A percentile compares a stretch with the other conserved stretches of the same genome.
Conservation (phyloP, 2,888 invertebrate species). For the Laothoe populi region DNA sequence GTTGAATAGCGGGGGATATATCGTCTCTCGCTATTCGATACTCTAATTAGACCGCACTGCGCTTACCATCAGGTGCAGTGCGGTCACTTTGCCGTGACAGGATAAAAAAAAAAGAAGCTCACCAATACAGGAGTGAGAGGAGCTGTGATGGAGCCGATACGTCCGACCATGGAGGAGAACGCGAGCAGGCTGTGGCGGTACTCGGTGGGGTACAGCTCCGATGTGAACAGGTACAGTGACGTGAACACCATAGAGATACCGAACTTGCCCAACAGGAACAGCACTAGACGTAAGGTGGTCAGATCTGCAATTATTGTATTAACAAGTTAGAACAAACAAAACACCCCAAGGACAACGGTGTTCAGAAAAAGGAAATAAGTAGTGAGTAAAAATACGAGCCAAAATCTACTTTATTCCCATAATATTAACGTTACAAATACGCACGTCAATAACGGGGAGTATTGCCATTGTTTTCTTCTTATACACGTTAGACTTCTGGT, state of each 20-base stretch:
- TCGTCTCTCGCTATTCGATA: no score
- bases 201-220: conserved; percentile 90
- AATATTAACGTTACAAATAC: no score
- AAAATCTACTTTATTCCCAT: no score
- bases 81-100: no score
- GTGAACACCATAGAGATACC: conserved; percentile 87
- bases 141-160: conserved; percentile 88
- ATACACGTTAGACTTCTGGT: no score
- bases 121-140: conserved; percentile 89
- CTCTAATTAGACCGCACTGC: no score
- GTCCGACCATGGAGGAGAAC: conserved; percentile 89
- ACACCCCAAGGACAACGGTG: no score
- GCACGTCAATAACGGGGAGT: no score
- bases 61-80: no score
- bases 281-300: conserved; percentile 60
- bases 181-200: conserved; percentile 88
- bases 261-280: conserved; percentile 87
- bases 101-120: conserved; percentile 35
- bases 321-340: neutral
- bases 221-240: conserved; percentile 87
- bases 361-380: neutral
- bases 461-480: no score
- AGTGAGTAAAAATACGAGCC: no score
- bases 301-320: conserved; percentile 52
- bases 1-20: no score